A percentile compares a stretch with the other conserved stretches of the same genome.
Evolutionary conservation across 2,888 invertebrate species (phyloP).

Genomic region (Ichneumoninae sp.): DNA sequence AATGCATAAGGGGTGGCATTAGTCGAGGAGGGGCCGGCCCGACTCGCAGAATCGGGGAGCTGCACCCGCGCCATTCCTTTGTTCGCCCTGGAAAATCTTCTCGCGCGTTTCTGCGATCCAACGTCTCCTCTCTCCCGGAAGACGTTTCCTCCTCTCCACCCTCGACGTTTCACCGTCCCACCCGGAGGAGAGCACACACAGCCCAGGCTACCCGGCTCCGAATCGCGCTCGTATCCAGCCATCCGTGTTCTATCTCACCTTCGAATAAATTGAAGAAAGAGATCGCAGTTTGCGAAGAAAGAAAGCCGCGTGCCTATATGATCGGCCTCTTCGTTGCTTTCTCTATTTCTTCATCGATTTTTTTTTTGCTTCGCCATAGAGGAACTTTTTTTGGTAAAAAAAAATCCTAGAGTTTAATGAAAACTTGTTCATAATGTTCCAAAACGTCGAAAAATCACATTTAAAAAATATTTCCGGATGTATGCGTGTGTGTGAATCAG

Average conservation of each 20-base stretch:
- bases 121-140: slow-evolving; percentile 64
- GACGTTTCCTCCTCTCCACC: slow-evolving; percentile 68
- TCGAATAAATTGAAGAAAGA: slow-evolving; percentile 64
- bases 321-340: slow-evolving; percentile 5
- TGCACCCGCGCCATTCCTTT: slow-evolving; percentile 73
- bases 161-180: slow-evolving; percentile 50
- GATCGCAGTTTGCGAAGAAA: slow-evolving; percentile 30
- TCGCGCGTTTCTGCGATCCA: slow-evolving; percentile 70
- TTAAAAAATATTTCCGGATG: no score
- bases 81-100: slow-evolving; percentile 73
- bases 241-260: slow-evolving; percentile 55
- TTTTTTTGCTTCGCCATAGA: background rate
- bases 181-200: slow-evolving; percentile 14
- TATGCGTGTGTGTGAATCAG: no score
- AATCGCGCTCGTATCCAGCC: slow-evolving; percentile 33
- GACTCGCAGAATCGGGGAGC: slow-evolving; percentile 52
- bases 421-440: no score
- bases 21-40: slow-evolving; percentile 74
- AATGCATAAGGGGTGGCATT: slow-evolving; percentile 82
- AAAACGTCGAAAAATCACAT: no score
- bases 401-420: background rate
- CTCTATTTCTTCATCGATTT: background rate
- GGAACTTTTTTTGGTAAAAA: background rate
- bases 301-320: slow-evolving; percentile 16
- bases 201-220: slow-evolving; percentile 24